A percentile compares a stretch with the other conserved stretches of the same genome.
Evolutionary conservation across 1,140 invertebrate species (phyloP).

Genomic region (Drosophila cardini): DNA sequence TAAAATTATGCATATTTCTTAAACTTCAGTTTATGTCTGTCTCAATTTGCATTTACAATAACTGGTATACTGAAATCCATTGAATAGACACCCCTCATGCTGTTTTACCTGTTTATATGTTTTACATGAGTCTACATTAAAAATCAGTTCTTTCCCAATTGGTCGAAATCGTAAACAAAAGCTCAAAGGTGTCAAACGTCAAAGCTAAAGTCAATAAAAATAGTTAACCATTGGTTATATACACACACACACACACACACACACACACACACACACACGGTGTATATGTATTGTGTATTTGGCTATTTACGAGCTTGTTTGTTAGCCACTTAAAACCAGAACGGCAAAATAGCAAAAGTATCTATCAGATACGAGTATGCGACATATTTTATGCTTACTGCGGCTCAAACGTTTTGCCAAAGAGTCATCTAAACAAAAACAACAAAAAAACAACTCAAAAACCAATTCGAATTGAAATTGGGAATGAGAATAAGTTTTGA

Average conservation of each 20-base stretch:
- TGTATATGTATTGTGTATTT: constrained; percentile 36
- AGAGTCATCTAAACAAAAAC: constrained; percentile 20
- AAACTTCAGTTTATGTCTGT: neutral
- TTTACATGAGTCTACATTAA: constrained; percentile 37
- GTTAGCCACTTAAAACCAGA: constrained; percentile 76
- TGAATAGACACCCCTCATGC: constrained; percentile 20
- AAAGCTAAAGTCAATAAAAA: constrained; percentile 79
- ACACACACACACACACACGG: constrained; percentile 17
- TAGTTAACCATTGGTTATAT: constrained; percentile 52
- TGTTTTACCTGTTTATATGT: constrained; percentile 32
- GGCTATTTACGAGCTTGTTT: constrained; percentile 74
- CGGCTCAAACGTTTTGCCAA: constrained; percentile 46
- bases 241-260: constrained; percentile 16
- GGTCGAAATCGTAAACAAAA: constrained; percentile 66
- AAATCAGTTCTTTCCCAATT: constrained; percentile 35
- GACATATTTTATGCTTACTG: constrained; percentile 59
- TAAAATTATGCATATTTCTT: too few species aligned
- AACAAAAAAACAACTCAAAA: constrained; percentile 21
- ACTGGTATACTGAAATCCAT: neutral
- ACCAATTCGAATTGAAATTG: neutral
- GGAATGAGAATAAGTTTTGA: constrained; percentile 14
- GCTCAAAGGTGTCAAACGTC: constrained; percentile 75
- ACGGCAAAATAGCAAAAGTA: constrained; percentile 64
- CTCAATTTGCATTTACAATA: constrained; percentile 5
- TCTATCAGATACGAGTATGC: constrained; percentile 45